phyloP scores from a whole-genome alignment of 1,140 invertebrate species.

The Spodoptera litura region DNA sequence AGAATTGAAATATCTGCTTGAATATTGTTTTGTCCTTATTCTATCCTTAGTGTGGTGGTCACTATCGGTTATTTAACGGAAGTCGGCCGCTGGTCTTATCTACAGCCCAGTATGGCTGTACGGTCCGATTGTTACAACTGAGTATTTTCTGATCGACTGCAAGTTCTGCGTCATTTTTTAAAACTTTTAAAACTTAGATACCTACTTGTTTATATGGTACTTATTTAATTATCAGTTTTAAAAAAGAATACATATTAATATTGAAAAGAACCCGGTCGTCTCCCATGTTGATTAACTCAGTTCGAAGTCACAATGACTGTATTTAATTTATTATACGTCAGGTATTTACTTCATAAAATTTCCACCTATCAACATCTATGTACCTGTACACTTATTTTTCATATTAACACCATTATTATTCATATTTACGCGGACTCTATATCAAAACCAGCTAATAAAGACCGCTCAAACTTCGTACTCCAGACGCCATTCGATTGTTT shows the following conservation, averaged over 20 bases:
- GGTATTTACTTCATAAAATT: too few species aligned
- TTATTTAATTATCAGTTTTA: neutral
- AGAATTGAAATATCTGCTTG: slow-evolving; percentile 48
- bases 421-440: slow-evolving; percentile 6
- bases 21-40: slow-evolving; percentile 70
- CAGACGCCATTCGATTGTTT: slow-evolving; percentile 2
- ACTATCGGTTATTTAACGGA: slow-evolving; percentile 68
- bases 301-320: too few species aligned
- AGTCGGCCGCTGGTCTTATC: slow-evolving; percentile 71
- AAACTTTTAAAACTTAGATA: neutral
- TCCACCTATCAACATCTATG: too few species aligned
- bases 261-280: too few species aligned
- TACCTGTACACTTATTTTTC: too few species aligned
- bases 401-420: too few species aligned
- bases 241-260: too few species aligned
- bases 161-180: slow-evolving; percentile 1
- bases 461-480: neutral
- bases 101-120: slow-evolving; percentile 41
- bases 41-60: slow-evolving; percentile 62
- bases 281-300: too few species aligned
- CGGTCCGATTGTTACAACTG: slow-evolving; percentile 24
- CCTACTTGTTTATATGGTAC: neutral
- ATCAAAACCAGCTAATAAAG: neutral
- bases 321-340: too few species aligned
- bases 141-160: slow-evolving; percentile 24